These are phyloP conservation scores for Phrynocephalus vlangalii DNA, from an alignment of 2,797 vertebrate species.

Conservation along the genomic window DNA sequence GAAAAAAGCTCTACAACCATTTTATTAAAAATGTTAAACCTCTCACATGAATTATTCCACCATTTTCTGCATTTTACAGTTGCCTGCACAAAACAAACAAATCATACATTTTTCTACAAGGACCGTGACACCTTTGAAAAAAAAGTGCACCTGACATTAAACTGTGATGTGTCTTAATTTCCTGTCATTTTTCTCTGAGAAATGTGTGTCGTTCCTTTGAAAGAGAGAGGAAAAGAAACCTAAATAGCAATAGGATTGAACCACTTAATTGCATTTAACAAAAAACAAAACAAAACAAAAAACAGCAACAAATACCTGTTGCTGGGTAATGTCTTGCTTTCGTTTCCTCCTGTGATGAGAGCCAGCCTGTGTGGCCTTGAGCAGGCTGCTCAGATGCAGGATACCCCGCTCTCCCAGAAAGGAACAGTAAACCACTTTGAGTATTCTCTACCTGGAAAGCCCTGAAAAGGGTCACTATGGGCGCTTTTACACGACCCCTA, in stretches of 20 bases:
- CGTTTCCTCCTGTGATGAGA: background rate
- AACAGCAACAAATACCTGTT: background rate
- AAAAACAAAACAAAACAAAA: background rate
- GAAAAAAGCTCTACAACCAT: background rate
- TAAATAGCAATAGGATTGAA: background rate
- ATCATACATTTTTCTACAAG: background rate
- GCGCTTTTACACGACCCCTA: too few species aligned
- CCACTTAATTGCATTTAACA: background rate
- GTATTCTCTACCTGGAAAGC: too few species aligned
- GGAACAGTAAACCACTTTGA: too few species aligned
- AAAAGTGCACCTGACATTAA: background rate
- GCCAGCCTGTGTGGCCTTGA: too few species aligned
- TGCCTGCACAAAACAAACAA: background rate
- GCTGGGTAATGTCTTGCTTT: background rate
- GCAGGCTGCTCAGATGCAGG: too few species aligned
- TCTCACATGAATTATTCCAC: background rate
- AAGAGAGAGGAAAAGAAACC: background rate
- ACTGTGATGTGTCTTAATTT: constrained; percentile 2
- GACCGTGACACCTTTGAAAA: background rate
- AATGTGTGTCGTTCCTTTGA: background rate
- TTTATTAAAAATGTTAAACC: background rate
- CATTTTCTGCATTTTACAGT: background rate
- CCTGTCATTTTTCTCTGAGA: background rate
- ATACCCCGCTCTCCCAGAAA: too few species aligned
- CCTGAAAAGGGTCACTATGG: too few species aligned